Base-by-base conservation (phyloP, 2,888 invertebrate species). In the Acanthococcus lagerstroemiae region DNA sequence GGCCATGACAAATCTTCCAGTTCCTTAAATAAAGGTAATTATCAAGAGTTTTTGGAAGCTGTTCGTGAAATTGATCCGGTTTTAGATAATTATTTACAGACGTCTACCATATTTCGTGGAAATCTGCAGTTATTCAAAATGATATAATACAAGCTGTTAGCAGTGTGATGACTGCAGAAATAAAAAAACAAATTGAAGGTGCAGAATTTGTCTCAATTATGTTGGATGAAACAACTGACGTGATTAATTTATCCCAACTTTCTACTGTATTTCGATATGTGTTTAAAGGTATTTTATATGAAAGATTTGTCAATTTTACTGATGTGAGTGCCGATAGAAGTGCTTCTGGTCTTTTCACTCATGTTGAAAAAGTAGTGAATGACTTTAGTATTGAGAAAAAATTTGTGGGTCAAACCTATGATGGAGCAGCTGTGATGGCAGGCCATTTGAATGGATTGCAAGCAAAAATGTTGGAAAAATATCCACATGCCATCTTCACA, bases 331-430 rank as follows among this genome's bases (percentile, higher is more conserved):
- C 68, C 17, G 72, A 72, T 61, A 67, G 71, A 44, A 69, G 70
- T 6, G 72, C 73, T 7, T 67, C 68, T 45, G 70, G 69, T 6
- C 65, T 74, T 55, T 71, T 61, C 66, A 58, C 52, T n/a, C 66
- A 72, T 48, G 66, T 73, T 24, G 60, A 52, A 55, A 61, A 70
- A n/a, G 66, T 70, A 58, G 54, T 73, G 46, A 58, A 70, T 50
- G 67, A 72, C 27, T 72, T 70, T 25, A 60, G 71, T 26, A 9
- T 12, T 12, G n/a, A n/a, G n/a, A n/a, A 48, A 17, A 52, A 74
- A 71, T 68, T 74, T 55, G 66, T 74, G 26, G 72, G 72, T 9
- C 73, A 74, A 70, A 73, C 71, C 22, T 74, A 74, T 63, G 72
- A 74, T 60, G 74, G 73, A 7, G 73, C 72, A 4, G 69, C 72